A percentile compares a stretch with the other conserved stretches of the same genome.
Evolutionary conservation across 1,140 invertebrate species (phyloP).

Genomic region (Dolichoris vasculosae): DNA sequence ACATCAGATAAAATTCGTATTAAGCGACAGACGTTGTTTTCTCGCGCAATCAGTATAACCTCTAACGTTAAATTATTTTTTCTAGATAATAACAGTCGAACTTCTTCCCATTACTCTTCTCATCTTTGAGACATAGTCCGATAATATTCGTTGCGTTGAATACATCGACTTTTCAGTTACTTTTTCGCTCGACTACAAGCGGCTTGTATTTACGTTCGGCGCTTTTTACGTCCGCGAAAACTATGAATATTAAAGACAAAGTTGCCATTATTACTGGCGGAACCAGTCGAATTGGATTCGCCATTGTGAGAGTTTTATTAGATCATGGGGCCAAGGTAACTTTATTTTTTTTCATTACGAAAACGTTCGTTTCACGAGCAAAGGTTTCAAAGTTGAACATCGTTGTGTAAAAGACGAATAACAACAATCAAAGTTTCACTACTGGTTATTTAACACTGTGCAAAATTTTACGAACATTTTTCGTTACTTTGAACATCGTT

Average conservation of each 20-base stretch:
- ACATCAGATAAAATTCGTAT: conserved; percentile 4
- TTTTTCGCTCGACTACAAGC: not conserved
- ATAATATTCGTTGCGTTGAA: conserved; percentile 7
- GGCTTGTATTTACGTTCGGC: not conserved
- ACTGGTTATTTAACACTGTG: too few species aligned
- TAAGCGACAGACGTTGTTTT: conserved; percentile 10
- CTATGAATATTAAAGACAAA: conserved; percentile 57
- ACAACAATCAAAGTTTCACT: not conserved
- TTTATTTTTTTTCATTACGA: not conserved
- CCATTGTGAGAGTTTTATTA: conserved; percentile 7
- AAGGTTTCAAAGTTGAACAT: not conserved
- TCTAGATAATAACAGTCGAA: conserved; percentile 33
- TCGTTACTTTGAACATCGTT: too few species aligned
- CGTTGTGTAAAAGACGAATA: not conserved
- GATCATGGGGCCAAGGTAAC: conserved; percentile 33
- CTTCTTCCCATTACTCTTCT: not conserved
- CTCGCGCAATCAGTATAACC: conserved; percentile 47
- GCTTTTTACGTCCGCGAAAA: conserved; percentile 11
- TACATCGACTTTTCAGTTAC: conserved; percentile 8
- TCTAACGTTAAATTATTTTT: conserved; percentile 35
- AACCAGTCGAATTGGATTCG: conserved; percentile 62
- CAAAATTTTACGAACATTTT: too few species aligned
- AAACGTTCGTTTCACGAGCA: not conserved
- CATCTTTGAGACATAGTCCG: conserved; percentile 28
- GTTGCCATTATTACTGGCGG: conserved; percentile 69